Percentiles rank a stretch among this genome's conserved stretches.
Evolutionary conservation across 2,113 vertebrate genomes (phyloP).

Genomic region (Caranx ignobilis): DNA sequence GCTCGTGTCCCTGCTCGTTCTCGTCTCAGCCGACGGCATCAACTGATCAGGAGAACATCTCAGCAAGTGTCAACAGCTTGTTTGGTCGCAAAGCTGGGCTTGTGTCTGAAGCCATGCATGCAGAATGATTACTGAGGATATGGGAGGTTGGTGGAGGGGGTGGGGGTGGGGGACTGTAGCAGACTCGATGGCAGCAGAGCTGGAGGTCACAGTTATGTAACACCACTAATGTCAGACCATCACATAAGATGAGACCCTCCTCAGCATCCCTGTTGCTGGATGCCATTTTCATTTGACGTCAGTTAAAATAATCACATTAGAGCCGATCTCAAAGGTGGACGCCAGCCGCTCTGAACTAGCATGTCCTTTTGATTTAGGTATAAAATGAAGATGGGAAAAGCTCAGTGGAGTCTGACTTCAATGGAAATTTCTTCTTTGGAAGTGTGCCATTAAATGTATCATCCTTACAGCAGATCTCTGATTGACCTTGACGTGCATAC

Average conservation of each 20-base stretch:
- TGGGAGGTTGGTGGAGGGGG: constrained; percentile 6
- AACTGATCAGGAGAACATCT: constrained; percentile 50
- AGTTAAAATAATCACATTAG: constrained; percentile 44
- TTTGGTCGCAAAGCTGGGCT: constrained; percentile 54
- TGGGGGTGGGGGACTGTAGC: background rate
- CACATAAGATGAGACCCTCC: constrained; percentile 56
- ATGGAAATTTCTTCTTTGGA: background rate
- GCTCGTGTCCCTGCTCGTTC: constrained; percentile 11
- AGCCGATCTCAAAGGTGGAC: constrained; percentile 26
- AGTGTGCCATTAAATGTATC: constrained; percentile 12
- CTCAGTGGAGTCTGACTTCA: constrained; percentile 10
- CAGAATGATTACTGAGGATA: constrained; percentile 64
- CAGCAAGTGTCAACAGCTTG: constrained; percentile 61
- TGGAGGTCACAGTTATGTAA: constrained; percentile 77
- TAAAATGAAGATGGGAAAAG: constrained; percentile 18
- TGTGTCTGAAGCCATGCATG: constrained; percentile 52
- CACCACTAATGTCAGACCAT: constrained; percentile 71
- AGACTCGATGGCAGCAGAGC: constrained; percentile 57
- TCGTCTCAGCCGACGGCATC: constrained; percentile 35
- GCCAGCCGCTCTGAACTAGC: background rate
- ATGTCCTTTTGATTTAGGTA: constrained; percentile 7
- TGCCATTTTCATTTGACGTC: constrained; percentile 62
- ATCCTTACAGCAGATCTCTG: background rate
- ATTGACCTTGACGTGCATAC: constrained; percentile 2
- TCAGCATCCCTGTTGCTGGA: constrained; percentile 49